Base-by-base conservation (phyloP, 2,797 vertebrate species). In the Sebastes diploproa region DNA sequence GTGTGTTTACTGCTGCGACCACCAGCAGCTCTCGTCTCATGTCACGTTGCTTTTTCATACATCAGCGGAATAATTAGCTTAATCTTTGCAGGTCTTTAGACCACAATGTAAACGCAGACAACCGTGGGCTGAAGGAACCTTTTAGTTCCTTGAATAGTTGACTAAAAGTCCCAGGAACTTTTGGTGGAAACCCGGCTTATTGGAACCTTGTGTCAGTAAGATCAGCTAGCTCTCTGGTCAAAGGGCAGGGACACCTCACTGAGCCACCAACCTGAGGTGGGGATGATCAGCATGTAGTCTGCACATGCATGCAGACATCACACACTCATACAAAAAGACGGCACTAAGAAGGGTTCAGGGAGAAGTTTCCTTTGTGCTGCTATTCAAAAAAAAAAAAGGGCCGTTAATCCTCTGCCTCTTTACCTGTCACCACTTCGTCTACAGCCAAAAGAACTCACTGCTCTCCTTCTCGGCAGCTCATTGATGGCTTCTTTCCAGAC, bases 381-480 rank as follows among this genome's bases (percentile, higher is more conserved):
- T 3, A 72, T 80, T 54, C 72, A 72, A 75, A 88, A 88, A 86
- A 89, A 87, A 88, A 87, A 88, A 75, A 88, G 70, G 83, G 22
- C 75, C 2, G 84, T 88, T 94, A 92, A 93, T 92, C 89, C 82
- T 84, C 76, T 30, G 38, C 78, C 78, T 91, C 82, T 93, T 90
- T 91, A 77, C 74, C 78, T 92, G 88, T 93, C 92, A 91, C 75
- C 89, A 86, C 91, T 85, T 60, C 2, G 72, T 86, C 85, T 72
- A 30, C 72, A 78, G 85, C 89, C 89, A 84, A 76, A 85, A 68
- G 78, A 82, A 71, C 68, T 58, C 27, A 0, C n/a, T 46, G 72
- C 85, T 83, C 80, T 83, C 73, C 34, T n/a, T 23, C 71, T 80
- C 65, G 25, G 36, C 81, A 76, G 80, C 81, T 76, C 73, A 81